Percentiles rank a stretch among this genome's conserved stretches.
Conservation (phyloP, 2,888 invertebrate genomes). For the Nyleta sp. region DNA sequence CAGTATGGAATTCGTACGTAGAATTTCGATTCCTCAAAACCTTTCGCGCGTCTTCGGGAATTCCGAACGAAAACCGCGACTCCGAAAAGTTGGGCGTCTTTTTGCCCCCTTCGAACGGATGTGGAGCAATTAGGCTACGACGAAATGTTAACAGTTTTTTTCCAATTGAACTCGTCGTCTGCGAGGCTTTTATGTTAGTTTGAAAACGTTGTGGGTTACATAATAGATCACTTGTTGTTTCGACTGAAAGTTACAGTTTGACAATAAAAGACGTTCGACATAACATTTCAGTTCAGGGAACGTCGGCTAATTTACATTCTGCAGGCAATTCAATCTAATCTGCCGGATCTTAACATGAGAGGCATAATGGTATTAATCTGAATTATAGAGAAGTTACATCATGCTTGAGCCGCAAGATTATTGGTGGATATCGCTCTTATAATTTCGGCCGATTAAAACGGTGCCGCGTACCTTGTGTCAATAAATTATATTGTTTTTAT, state of each 20-base stretch:
- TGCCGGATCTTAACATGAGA: conserved; percentile 8
- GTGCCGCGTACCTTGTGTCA: not conserved
- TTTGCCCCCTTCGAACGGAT: too few relatives aligned
- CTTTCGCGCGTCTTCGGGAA: not conserved
- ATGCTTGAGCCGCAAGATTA: not conserved
- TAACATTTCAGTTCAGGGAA: not conserved
- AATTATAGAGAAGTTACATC: conserved; percentile 20
- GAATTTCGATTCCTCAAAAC: not conserved
- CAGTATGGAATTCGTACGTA: conserved; percentile 41
- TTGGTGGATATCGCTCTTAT: not conserved
- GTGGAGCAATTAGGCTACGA: too few relatives aligned
- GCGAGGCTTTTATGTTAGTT: too few relatives aligned
- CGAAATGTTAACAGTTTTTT: too few relatives aligned
- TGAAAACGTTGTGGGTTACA: not conserved
- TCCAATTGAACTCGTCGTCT: too few relatives aligned
- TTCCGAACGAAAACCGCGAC: too few relatives aligned
- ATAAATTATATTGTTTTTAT: not conserved
- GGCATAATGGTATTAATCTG: conserved; percentile 9
- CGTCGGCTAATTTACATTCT: conserved; percentile 15
- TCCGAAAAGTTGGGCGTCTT: too few relatives aligned
- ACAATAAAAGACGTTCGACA: conserved; percentile 2
- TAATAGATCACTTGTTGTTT: not conserved
- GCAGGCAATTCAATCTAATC: conserved; percentile 22
- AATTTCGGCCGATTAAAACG: not conserved
- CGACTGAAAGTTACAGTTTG: not conserved